phyloP scores from a whole-genome alignment of 1,140 invertebrate species.

The Drosophila athabasca region DNA sequence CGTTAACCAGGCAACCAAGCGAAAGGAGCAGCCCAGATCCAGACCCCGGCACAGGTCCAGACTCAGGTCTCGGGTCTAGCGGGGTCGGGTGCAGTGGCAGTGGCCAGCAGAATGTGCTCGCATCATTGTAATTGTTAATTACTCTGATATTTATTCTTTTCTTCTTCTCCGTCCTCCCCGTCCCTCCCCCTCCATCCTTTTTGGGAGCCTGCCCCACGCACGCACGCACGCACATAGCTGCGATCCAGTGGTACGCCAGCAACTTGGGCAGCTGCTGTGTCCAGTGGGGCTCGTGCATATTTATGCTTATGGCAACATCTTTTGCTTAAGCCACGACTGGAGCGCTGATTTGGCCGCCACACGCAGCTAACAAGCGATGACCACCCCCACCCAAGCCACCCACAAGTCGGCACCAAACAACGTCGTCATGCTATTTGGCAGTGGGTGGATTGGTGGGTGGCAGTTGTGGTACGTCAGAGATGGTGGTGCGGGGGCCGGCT shows the following conservation, averaged over 20 bases:
- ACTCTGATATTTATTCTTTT: conserved; percentile 58
- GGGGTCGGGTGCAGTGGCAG: neutral
- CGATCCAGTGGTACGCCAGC: neutral
- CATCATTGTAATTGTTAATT: conserved; percentile 81
- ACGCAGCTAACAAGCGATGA: conserved; percentile 63
- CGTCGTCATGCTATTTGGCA: conserved; percentile 68
- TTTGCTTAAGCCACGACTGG: conserved; percentile 47
- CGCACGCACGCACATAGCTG: conserved; percentile 52
- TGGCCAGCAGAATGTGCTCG: conserved; percentile 40
- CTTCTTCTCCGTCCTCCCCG: neutral
- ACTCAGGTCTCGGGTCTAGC: neutral
- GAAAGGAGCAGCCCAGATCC: conserved; percentile 28
- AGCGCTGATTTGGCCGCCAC: conserved; percentile 69
- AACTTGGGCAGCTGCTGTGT: conserved; percentile 57
- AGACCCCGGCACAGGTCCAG: conserved; percentile 15
- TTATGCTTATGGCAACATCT: conserved; percentile 66
- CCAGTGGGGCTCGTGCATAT: conserved; percentile 62
- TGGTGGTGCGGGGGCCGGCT: too few relatives aligned
- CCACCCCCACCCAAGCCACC: conserved; percentile 23
- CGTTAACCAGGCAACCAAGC: conserved; percentile 65
- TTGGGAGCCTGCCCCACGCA: conserved; percentile 11
- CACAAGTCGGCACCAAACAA: conserved; percentile 67
- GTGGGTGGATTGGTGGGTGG: conserved; percentile 12
- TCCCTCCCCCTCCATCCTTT: neutral
- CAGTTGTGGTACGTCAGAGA: neutral